phyloP scores from a whole-genome alignment of 2,888 invertebrate species.

The Papilio demoleus region DNA sequence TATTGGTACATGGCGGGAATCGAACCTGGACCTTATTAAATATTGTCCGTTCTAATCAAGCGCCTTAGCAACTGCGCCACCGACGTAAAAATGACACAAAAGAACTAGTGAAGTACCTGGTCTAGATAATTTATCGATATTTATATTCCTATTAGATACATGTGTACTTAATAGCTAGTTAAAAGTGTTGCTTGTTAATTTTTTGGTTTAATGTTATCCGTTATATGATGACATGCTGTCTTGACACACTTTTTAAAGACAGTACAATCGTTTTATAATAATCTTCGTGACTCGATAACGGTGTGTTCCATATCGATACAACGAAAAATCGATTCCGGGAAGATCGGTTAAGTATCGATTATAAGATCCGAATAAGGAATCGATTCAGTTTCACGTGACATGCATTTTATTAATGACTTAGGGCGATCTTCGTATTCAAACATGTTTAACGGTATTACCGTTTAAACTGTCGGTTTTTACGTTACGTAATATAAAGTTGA shows the following conservation, averaged over 20 bases:
- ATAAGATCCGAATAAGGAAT: slow-evolving; percentile 37
- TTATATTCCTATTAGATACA: too few species aligned
- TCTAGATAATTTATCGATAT: too few species aligned
- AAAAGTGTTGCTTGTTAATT: too few species aligned
- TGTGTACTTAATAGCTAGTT: too few species aligned
- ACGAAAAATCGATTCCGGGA: slow-evolving; percentile 38
- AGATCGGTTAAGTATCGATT: slow-evolving; percentile 38
- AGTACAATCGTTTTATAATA: slow-evolving; percentile 38
- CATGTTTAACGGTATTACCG: slow-evolving; percentile 6
- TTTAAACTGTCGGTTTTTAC: not conserved
- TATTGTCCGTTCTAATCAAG: too few species aligned
- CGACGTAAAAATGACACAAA: too few species aligned
- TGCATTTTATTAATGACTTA: slow-evolving; percentile 36
- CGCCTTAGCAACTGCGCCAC: too few species aligned
- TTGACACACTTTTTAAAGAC: slow-evolving; percentile 33
- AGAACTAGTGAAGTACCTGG: too few species aligned
- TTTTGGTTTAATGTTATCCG: too few species aligned
- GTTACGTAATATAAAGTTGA: not conserved
- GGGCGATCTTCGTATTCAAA: not conserved
- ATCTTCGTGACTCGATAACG: slow-evolving; percentile 39
- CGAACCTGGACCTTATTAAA: too few species aligned
- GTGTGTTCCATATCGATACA: slow-evolving; percentile 34
- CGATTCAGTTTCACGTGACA: slow-evolving; percentile 38
- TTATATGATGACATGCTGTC: slow-evolving; percentile 14
- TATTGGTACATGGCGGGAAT: too few species aligned